Base-by-base conservation (phyloP, 2,113 vertebrate genomes). In the Misgurnus mizolepis region DNA sequence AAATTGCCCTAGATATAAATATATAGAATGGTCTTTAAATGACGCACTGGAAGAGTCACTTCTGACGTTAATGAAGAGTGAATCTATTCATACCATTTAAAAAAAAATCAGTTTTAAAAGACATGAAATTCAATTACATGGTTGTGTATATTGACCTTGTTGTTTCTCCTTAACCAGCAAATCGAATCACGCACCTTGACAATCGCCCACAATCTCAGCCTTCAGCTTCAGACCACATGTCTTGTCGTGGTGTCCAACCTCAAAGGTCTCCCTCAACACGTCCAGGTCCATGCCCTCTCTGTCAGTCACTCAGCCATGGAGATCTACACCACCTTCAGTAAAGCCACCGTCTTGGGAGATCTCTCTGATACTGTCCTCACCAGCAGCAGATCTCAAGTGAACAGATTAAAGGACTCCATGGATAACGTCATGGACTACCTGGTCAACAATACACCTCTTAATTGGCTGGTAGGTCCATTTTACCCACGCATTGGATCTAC, bases 211-310 rank as follows among this genome's bases (percentile, higher is more conserved):
- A 94, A 87, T 85, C 92, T 98, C 88, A 95, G 93, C 17, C 94
- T 95, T 82, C 95, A 96, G 91, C 95, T 99, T 49, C 96, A 97
- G 91, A 95, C 95, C 58, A 96, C 95, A 3, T 98, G 95, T 85
- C 85, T 94, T 76, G 93, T 90, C 6, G 87, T 99, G 4, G 87
- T 95, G 65, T 92, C 93, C 34, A 89, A 87, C 58, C 78, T 97
- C 80, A 95, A 96, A 47, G 96, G 95, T 0, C 88, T 98, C 65
- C 97, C 97, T 11, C 92, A 93, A 86, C 89, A 95, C 80, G 83
- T 98, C 83, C 96, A 97, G 85, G 93, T 95, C 79, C 95, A 96
- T 87, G 93, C 88, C 58, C 90, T 90, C 47, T 91, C 88, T 18
- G 62, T 96, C 83, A 89, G 90, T 40, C 85, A 85, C 80, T 91